Conservation (phyloP, 2,113 vertebrate species). For the Gobius niger region DNA sequence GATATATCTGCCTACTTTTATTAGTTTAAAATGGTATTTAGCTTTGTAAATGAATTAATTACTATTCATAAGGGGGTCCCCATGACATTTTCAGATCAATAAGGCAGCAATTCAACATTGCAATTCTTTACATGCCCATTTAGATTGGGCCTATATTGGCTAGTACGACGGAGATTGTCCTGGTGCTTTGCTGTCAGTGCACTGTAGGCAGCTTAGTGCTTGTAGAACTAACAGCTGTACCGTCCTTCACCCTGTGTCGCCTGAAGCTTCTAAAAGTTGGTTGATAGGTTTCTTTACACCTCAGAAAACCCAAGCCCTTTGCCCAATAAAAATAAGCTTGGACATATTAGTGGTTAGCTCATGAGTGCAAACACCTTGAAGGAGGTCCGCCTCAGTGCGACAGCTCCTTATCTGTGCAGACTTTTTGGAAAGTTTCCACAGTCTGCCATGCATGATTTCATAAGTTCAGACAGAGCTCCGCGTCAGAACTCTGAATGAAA, state of each 20-base stretch:
- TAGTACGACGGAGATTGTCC: background rate
- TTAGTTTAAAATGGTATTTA: too few relatives aligned
- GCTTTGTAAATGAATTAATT: too few relatives aligned
- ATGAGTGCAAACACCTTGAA: slow-evolving; percentile 24
- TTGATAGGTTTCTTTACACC: slow-evolving; percentile 30
- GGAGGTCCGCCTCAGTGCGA: slow-evolving; percentile 23
- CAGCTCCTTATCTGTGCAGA: slow-evolving; percentile 50
- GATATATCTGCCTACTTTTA: too few relatives aligned
- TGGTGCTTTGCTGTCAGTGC: slow-evolving; percentile 21
- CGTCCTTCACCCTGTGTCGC: slow-evolving; percentile 35
- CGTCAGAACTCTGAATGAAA: slow-evolving; percentile 31
- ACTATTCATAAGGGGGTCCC: too few relatives aligned
- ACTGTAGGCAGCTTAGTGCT: slow-evolving; percentile 43
- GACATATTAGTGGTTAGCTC: slow-evolving; percentile 16
- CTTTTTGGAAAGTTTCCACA: slow-evolving; percentile 57
- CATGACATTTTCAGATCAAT: too few relatives aligned
- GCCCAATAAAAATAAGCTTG: slow-evolving; percentile 11
- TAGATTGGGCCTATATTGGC: too few relatives aligned
- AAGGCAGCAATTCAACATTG: too few relatives aligned
- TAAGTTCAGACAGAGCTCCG: slow-evolving; percentile 54
- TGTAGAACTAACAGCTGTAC: slow-evolving; percentile 54
- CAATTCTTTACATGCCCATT: too few relatives aligned
- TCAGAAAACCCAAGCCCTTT: slow-evolving; percentile 24
- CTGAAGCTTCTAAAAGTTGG: slow-evolving; percentile 43
- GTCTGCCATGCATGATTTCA: slow-evolving; percentile 59